Base-by-base conservation (phyloP, 2,113 vertebrate genomes). In the Oncorhynchus tshawytscha region DNA sequence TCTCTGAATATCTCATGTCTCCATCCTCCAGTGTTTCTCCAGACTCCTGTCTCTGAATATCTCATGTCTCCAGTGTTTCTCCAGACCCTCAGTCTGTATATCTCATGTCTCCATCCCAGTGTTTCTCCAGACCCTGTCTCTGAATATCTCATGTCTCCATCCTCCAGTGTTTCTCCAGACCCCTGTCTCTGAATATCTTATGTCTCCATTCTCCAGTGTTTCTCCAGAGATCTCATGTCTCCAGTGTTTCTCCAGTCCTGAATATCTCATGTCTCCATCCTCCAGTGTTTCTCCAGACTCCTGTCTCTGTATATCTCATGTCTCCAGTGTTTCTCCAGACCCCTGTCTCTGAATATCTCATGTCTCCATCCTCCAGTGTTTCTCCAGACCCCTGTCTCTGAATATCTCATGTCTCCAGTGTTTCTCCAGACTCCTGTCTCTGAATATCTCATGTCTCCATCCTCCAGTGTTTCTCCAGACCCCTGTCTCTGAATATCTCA, bases 221-320 rank as follows among this genome's bases (percentile, higher is more conserved):
- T n/a, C n/a, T n/a, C n/a, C n/a, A n/a, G n/a, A n/a, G n/a, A n/a
- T n/a, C n/a, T n/a, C 1, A 34, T 34, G 6, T 7, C 49, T 13
- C 11, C 68, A 85, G 81, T 80, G 78, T 78, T 75, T 69, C 68
- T 86, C 75, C 75, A 78, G 54, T 34, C 76, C 39, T 9, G 39
- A 39, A 39, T 39, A 34, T 34, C 0, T 34, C 7, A 34, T 34
- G 6, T 7, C 49, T 13, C 11, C 49, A 51, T 51, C 3, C 49
- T 84, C 70, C 68, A 85, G 81, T 80, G 78, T 78, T 75, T 69
- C 70, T 86, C 75, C 75, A 78, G 54, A 45, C 76, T 78, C 8
- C 7, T 39, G 39, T 39, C 39, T 39, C 39, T 39, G 39, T 9
- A 39, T 39, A 34, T 34, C 0, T 8, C 7, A 34, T 34, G 6